Percentiles rank a stretch among this genome's conserved stretches.
These are phyloP conservation scores for Oscheius myriophilus DNA, from an alignment of 2,888 invertebrate genomes.

Conservation along the genomic window DNA sequence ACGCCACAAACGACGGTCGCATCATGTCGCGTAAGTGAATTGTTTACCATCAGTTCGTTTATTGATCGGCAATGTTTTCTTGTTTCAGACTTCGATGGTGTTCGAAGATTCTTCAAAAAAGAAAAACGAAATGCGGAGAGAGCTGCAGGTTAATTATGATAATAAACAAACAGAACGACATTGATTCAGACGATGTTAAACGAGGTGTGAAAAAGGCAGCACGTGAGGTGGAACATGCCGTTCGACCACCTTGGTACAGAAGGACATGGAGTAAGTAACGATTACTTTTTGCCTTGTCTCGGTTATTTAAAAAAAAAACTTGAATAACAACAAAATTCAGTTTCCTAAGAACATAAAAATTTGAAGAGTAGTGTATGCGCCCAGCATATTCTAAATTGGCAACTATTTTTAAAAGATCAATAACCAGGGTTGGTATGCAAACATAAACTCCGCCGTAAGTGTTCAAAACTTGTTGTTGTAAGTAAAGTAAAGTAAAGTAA, in stretches of 20 bases:
- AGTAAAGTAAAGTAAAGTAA: too few species aligned
- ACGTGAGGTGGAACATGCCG: conserved; percentile 41
- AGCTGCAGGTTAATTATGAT: conserved; percentile 10
- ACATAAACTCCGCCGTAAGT: too few species aligned
- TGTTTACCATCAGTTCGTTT: not conserved
- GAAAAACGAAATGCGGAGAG: conserved; percentile 17
- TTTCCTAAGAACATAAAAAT: too few species aligned
- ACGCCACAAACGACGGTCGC: conserved; percentile 11
- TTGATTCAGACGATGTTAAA: conserved; percentile 23
- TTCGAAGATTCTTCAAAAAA: conserved; percentile 23
- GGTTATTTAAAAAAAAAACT: too few species aligned
- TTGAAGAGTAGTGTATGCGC: too few species aligned
- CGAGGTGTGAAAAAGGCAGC: conserved; percentile 41
- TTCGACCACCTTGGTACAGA: conserved; percentile 53
- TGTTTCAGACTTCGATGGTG: conserved; percentile 1
- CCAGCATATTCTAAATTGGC: too few species aligned
- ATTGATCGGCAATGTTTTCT: not conserved
- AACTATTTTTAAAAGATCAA: too few species aligned
- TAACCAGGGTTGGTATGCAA: too few species aligned
- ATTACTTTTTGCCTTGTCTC: not conserved
- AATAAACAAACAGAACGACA: too few species aligned
- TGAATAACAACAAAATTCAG: too few species aligned
- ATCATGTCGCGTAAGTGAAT: conserved; percentile 18
- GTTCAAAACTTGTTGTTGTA: too few species aligned
- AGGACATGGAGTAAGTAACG: conserved; percentile 46